Percentiles rank a stretch among this genome's conserved stretches.
Conservation (phyloP, 2,113 vertebrate genomes). For the Pterocles gutturalis region DNA sequence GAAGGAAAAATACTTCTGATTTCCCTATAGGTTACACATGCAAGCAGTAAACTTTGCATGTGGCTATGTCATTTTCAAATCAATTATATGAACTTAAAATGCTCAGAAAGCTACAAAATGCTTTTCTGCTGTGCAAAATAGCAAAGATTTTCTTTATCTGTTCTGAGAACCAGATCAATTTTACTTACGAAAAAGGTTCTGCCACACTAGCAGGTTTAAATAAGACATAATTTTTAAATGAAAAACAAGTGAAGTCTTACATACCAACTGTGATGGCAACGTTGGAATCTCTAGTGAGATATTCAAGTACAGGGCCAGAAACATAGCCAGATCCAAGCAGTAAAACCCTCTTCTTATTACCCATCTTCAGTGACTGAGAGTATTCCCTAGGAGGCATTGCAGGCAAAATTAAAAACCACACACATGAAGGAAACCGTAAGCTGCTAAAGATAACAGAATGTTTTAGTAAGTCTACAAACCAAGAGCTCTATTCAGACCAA, state of each 20-base stretch:
- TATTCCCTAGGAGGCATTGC: slow-evolving; percentile 79
- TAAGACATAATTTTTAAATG: background rate
- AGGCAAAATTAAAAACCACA: slow-evolving; percentile 18
- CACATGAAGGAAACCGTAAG: background rate
- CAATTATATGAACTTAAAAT: background rate
- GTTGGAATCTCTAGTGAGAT: slow-evolving; percentile 86
- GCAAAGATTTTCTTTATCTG: background rate
- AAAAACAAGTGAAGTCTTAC: slow-evolving; percentile 36
- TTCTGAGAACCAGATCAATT: background rate
- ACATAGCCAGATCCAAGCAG: slow-evolving; percentile 94
- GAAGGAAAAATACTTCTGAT: background rate
- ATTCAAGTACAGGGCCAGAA: slow-evolving; percentile 91
- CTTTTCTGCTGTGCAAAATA: background rate
- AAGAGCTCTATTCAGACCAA: background rate
- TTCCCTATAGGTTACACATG: background rate
- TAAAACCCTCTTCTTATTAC: slow-evolving; percentile 86
- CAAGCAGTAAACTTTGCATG: background rate
- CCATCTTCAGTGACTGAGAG: slow-evolving; percentile 83
- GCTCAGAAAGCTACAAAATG: background rate
- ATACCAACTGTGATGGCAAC: slow-evolving; percentile 91
- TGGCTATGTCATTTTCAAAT: background rate
- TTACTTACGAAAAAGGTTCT: background rate
- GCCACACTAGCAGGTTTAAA: background rate
- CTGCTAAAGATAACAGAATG: background rate
- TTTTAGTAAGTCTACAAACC: background rate